A percentile compares a stretch with the other conserved stretches of the same genome.
These are phyloP conservation scores for Athrips mouffetella DNA, from an alignment of 2,888 invertebrate species.

Conservation along the genomic window DNA sequence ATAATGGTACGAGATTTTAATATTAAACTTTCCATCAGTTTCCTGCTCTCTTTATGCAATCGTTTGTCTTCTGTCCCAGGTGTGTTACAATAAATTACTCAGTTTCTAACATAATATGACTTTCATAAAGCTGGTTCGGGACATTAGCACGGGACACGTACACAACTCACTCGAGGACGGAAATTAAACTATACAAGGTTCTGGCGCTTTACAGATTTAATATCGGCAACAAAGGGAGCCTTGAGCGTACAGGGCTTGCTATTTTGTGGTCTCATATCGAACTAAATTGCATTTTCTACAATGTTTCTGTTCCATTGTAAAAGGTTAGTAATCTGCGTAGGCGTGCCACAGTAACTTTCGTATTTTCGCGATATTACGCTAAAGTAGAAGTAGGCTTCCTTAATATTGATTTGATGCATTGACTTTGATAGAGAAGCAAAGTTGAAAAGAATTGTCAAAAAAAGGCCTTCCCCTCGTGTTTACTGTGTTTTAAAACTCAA, in stretches of 20 bases:
- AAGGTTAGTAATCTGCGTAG: too few relatives aligned
- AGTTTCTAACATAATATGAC: conserved; percentile 15
- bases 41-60: neutral
- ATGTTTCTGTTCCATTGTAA: too few relatives aligned
- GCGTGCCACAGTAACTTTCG: too few relatives aligned
- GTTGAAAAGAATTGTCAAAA: too few relatives aligned
- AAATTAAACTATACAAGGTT: conserved; percentile 37
- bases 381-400: too few relatives aligned
- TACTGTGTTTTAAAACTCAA: too few relatives aligned
- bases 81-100: conserved; percentile 8
- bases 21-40: conserved; percentile 3
- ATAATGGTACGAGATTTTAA: too few relatives aligned
- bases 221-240: conserved; percentile 3
- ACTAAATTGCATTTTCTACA: neutral
- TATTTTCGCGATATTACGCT: too few relatives aligned
- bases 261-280: conserved; percentile 2
- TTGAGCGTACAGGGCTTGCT: neutral
- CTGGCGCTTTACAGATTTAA: conserved; percentile 17
- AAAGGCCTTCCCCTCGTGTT: too few relatives aligned
- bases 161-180: conserved; percentile 30
- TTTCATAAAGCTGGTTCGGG: conserved; percentile 14
- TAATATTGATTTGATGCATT: too few relatives aligned
- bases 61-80: neutral
- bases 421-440: too few relatives aligned
- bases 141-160: conserved; percentile 33